Conservation (phyloP, 2,113 vertebrate genomes). For the Chlorodrepanis virens region DNA sequence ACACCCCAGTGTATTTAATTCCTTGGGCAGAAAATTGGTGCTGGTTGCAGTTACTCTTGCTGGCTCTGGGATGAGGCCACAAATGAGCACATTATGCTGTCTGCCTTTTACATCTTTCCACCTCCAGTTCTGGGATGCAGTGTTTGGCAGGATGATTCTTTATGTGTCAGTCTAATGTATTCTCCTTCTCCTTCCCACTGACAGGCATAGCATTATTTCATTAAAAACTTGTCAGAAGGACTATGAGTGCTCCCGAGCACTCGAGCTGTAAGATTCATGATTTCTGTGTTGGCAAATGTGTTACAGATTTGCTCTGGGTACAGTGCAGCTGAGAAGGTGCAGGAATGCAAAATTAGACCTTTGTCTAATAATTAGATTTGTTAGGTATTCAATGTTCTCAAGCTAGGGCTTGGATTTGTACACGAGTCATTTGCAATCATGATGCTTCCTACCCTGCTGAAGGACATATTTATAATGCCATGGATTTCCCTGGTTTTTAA, state of each 20-base stretch:
- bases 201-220: constrained; percentile 21
- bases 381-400: neutral
- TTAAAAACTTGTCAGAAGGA: constrained; percentile 35
- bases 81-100: neutral
- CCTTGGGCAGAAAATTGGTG: neutral
- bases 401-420: neutral
- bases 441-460: neutral
- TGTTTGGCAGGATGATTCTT: constrained; percentile 4
- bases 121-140: neutral
- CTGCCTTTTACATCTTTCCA: neutral
- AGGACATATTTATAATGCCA: neutral
- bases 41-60: neutral
- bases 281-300: neutral
- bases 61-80: neutral
- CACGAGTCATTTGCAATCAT: neutral
- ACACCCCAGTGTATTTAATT: neutral
- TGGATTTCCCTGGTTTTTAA: neutral
- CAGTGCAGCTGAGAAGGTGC: neutral
- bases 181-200: neutral
- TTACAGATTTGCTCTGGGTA: neutral
- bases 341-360: neutral
- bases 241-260: neutral
- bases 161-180: neutral
- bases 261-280: neutral
- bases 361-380: neutral